Base-by-base conservation (phyloP, 2,888 invertebrate species). In the Boloria euphrosyne region DNA sequence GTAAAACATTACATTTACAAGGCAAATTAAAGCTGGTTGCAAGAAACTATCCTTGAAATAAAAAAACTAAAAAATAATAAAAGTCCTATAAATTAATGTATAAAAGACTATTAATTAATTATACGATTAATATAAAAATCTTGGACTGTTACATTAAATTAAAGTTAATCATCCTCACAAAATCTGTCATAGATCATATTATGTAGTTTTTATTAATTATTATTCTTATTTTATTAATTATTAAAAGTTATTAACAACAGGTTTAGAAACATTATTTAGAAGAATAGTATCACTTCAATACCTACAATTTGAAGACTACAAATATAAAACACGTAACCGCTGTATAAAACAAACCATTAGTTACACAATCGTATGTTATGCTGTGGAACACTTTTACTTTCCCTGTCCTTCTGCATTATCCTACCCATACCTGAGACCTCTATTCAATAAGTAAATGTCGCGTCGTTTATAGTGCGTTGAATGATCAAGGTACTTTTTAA, bases 311-410 rank as follows among this genome's bases (percentile, higher is more conserved):
- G 31, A 38, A 38, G 17, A 59, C 47, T 49, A 17, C 49, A 31
- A 59, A 47, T 38, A 27, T 47, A 13, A 46, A 46, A 13, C 27
- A 27, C 27, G 46, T 46, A 46, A 44, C 13, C 7, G 46, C 22
- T 57, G n/a, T 13, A 57, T 57, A 47, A 17, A 59, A 59, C 10
- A 59, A 49, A 49, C 31, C 17, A 49, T 49, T 47, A 31, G 47
- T 38, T 59, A 16, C 49, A 31, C 59, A 59, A 49, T 59, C 49
- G 16, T 47, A 47, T 16, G 31, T 38, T 46, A 14, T 47, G 13
- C 47, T n/a, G n/a, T n/a, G 16, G 14, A 47, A 6, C 16, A 47
- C 47, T 59, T 59, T 59, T 47, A 59, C 59, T 59, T 59, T 49
- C 31, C 49, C 31, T 16, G 17, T 59, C 49, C 59, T 59, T 49